A percentile compares a stretch with the other conserved stretches of the same genome.
These are phyloP conservation scores for Centropyge bicolor DNA, from an alignment of 2,797 vertebrate species.

Conservation along the genomic window DNA sequence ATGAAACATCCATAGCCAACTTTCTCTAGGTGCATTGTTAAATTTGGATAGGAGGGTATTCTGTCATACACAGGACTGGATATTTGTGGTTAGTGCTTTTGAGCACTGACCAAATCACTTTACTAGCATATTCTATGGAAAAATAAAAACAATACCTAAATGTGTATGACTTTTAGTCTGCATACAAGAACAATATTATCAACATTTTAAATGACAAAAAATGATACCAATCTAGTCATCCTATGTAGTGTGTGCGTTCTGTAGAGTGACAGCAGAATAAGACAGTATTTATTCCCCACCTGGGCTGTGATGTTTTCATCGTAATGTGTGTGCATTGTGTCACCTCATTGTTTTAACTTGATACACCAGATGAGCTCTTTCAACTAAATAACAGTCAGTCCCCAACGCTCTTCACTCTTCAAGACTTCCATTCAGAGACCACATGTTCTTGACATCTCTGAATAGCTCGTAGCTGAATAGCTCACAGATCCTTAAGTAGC, in stretches of 20 bases:
- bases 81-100: background rate
- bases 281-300: constrained; percentile 4
- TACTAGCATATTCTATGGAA: background rate
- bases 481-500: constrained; percentile 17
- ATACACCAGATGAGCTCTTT: constrained; percentile 31
- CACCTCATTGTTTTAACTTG: constrained; percentile 28
- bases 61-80: background rate
- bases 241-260: background rate
- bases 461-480: background rate
- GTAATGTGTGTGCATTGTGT: background rate
- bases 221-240: background rate
- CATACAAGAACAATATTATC: background rate
- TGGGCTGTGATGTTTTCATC: constrained; percentile 11
- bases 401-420: constrained; percentile 2
- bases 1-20: background rate
- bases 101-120: background rate
- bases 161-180: background rate
- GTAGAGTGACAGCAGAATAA: background rate
- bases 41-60: background rate
- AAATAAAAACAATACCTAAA: background rate
- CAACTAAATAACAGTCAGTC: constrained; percentile 24
- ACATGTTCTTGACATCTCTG: constrained; percentile 56
- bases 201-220: background rate
- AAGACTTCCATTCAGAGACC: constrained; percentile 28
- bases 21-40: background rate